Evolutionary conservation across 2,113 vertebrate genomes (phyloP).

Genomic region (Zapornia atra): DNA sequence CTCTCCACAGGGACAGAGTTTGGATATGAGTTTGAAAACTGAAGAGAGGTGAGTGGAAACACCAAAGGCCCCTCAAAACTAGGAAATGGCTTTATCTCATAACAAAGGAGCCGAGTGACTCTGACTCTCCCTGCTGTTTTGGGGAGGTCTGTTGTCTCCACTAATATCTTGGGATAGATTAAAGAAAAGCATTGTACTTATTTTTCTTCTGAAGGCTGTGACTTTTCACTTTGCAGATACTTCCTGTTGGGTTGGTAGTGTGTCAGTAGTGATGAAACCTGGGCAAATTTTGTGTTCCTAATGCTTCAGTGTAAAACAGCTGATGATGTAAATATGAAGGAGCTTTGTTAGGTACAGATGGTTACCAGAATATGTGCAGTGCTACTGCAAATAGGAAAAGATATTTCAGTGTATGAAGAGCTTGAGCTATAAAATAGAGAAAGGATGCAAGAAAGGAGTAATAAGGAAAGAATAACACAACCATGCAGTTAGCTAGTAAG

Average conservation of each 20-base stretch:
- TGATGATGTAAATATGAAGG: background rate
- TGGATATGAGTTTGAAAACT: slow-evolving; percentile 69
- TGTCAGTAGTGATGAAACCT: background rate
- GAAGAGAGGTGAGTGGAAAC: slow-evolving; percentile 73
- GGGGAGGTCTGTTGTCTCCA: background rate
- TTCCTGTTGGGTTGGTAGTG: background rate
- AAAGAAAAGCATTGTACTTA: background rate
- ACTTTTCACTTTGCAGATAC: background rate
- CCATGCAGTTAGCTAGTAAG: background rate
- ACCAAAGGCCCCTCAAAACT: background rate
- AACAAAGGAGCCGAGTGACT: background rate
- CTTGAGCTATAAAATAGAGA: background rate
- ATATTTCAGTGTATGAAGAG: background rate
- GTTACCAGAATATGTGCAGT: background rate
- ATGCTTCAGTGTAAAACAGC: background rate
- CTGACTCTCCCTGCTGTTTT: background rate
- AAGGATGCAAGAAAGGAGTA: background rate
- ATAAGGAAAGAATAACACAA: background rate
- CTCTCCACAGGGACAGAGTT: slow-evolving; percentile 65
- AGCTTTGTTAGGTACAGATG: background rate
- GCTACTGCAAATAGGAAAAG: background rate
- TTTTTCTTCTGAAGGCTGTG: background rate
- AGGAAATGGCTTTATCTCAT: background rate
- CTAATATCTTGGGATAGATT: background rate
- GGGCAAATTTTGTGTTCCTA: background rate